A percentile compares a stretch with the other conserved stretches of the same genome.
Evolutionary conservation across 2,113 vertebrate species (phyloP).

Genomic region (Sclerurus mexicanus): DNA sequence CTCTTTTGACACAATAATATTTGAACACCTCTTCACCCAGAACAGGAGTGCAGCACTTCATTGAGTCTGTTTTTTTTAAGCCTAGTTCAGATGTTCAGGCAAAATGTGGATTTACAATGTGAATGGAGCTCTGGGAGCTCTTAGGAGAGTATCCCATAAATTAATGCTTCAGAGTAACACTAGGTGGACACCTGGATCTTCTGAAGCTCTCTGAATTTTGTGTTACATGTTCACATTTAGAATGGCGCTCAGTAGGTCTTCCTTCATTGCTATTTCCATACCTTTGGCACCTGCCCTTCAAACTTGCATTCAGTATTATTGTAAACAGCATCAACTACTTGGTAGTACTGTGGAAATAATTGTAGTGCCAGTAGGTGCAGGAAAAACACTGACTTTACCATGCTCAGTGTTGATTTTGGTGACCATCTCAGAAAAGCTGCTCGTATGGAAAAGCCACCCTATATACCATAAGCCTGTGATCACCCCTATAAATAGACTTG

Average conservation of each 20-base stretch:
- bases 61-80: not conserved
- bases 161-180: slow-evolving; percentile 18
- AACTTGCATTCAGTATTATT: not conserved
- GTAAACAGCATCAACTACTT: not conserved
- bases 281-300: not conserved
- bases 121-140: not conserved
- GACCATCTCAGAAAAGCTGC: not conserved
- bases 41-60: not conserved
- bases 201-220: not conserved
- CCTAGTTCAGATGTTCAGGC: not conserved
- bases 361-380: not conserved
- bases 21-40: not conserved
- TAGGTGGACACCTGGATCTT: slow-evolving; percentile 48
- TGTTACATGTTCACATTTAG: not conserved
- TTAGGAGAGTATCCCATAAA: not conserved
- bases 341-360: not conserved
- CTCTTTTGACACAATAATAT: not conserved
- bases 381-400: not conserved
- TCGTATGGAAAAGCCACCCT: not conserved
- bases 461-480: not conserved
- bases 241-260: not conserved
- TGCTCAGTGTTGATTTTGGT: not conserved
- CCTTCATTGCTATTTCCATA: not conserved
- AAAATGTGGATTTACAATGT: not conserved
- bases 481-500: not conserved